These are phyloP conservation scores for Sminthurinus aureus DNA, from an alignment of 2,888 invertebrate species.

Conservation along the genomic window DNA sequence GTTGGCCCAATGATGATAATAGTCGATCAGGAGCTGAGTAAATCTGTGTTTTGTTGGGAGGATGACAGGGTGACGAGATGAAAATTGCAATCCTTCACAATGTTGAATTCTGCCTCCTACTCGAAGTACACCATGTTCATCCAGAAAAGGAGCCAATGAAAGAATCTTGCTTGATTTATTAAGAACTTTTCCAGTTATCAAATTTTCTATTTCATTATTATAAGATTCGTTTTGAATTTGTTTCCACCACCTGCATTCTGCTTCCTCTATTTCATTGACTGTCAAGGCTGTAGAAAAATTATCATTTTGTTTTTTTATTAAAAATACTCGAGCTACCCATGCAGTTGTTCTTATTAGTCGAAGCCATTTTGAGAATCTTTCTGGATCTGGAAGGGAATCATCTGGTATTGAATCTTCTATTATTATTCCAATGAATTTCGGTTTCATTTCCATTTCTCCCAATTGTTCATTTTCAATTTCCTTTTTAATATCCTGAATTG, in stretches of 20 bases:
- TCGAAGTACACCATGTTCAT: background rate
- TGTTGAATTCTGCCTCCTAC: background rate
- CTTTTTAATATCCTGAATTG: too few relatives aligned
- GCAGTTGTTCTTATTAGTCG: slow-evolving; percentile 21
- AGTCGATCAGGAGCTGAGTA: background rate
- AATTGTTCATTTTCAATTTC: background rate
- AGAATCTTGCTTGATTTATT: background rate
- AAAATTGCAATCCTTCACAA: background rate
- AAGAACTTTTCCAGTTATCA: background rate
- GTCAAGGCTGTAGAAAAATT: background rate
- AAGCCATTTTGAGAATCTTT: slow-evolving; percentile 17
- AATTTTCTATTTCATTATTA: background rate
- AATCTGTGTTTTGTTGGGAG: slow-evolving; percentile 32
- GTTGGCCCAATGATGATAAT: slow-evolving; percentile 4
- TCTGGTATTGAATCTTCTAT: background rate
- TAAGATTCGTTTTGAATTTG: background rate
- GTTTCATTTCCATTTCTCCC: background rate
- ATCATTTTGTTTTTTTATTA: too few relatives aligned
- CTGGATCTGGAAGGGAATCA: background rate
- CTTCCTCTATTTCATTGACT: background rate
- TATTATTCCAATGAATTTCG: slow-evolving; percentile 1
- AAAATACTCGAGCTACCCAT: slow-evolving; percentile 2
- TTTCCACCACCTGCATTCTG: slow-evolving; percentile 13
- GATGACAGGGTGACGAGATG: slow-evolving; percentile 15
- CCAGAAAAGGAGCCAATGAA: background rate